Evolutionary conservation across 1,140 invertebrate genomes (phyloP), one percentile per base, ranked within the genome.

Genomic region (Dendroctonus ponderosae): DNA sequence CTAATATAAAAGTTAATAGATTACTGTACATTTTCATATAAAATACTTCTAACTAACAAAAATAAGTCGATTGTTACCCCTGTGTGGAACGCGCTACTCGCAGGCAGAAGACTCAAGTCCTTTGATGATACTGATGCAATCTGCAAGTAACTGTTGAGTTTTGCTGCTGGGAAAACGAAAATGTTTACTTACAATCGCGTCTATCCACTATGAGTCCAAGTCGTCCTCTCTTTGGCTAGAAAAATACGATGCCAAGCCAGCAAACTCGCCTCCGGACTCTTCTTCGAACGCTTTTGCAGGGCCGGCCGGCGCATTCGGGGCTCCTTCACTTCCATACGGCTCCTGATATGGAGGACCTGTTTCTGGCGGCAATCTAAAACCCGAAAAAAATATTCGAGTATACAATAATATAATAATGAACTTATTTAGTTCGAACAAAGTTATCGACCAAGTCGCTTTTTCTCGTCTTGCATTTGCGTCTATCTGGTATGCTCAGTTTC

Each of bases 191-290:
- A 48, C 46, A 8, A 48, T 56, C 38, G 14, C 26, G 26, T 26
- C 1, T 26, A 3, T 26, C 26, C 26, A 71, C 67, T 79, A 79
- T 71, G 76, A 74, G 37, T 79, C 78, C 61, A 79, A 70, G 67
- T 90, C 88, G 77, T 91, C 90, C 75, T 91, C 89, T 66, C 86
- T 82, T 79, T 92, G 90, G 79, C 90, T 91, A 64, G 90, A 92
- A 80, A 92, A 92, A 79, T 93, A 93, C 65, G 90, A 92, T n/a
- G 92, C 90, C 63, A 92, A 81, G 11, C 90, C 90, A n/a, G 89
- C 89, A 78, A 91, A 92, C 74, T 90, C 90, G 40, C 89, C 84
- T 51, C 84, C 82, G 49, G 85, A 84, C 69, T 86, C 84, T 58
- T 85, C 85, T 62, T 81, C 81, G 14, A 78, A 80, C 26, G 79